Percentiles rank a stretch among this genome's conserved stretches.
Evolutionary conservation across 2,797 vertebrate genomes (phyloP).

Genomic region (Echeneis naucrates): DNA sequence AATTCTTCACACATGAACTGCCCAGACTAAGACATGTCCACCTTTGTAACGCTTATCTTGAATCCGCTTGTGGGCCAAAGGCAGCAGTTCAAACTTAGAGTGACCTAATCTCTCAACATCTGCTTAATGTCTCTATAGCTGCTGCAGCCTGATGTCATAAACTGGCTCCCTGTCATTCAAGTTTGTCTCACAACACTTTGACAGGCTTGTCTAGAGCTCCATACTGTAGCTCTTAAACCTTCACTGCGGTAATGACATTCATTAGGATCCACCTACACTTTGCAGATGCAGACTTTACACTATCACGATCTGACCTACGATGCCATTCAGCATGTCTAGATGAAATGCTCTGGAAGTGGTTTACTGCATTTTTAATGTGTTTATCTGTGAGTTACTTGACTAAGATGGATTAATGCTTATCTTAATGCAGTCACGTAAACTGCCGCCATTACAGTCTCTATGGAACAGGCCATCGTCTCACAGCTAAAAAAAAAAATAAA

Average conservation of each 20-base stretch:
- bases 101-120: slow-evolving; percentile 10
- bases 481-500: too few species aligned
- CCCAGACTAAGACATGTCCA: slow-evolving; percentile 31
- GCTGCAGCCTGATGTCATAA: slow-evolving; percentile 21
- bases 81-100: slow-evolving; percentile 28
- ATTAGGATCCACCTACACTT: slow-evolving; percentile 32
- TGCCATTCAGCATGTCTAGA: slow-evolving; percentile 32
- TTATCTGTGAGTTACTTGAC: slow-evolving; percentile 43
- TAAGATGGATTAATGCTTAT: slow-evolving; percentile 34
- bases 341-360: slow-evolving; percentile 62
- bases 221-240: slow-evolving; percentile 17
- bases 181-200: neutral
- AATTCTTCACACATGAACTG: slow-evolving; percentile 30
- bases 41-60: slow-evolving; percentile 35
- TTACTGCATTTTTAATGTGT: slow-evolving; percentile 51
- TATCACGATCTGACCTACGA: slow-evolving; percentile 27
- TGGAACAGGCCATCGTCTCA: neutral
- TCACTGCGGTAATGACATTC: slow-evolving; percentile 3
- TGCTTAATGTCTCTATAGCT: neutral
- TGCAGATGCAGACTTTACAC: slow-evolving; percentile 28
- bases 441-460: neutral
- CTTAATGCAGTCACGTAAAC: slow-evolving; percentile 18
- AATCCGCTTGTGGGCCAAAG: slow-evolving; percentile 2
- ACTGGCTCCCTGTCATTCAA: neutral
- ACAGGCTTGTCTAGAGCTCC: neutral